Evolutionary conservation across 2,888 invertebrate genomes (phyloP), one percentile per base, ranked within the genome.

Genomic region (Pediacus dermestoides): DNA sequence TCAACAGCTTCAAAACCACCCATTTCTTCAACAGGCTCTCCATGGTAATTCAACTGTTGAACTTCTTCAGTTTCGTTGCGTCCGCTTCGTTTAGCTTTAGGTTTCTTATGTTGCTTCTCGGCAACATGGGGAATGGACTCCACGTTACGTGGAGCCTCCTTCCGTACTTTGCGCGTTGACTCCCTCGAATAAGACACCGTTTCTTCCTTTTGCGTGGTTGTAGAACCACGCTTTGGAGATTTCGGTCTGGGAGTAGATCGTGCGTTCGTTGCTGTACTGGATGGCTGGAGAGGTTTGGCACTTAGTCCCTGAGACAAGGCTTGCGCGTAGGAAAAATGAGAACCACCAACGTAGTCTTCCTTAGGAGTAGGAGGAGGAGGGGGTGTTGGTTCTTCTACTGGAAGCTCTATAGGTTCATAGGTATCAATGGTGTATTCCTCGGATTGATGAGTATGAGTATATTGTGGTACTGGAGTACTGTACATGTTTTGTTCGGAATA

Each of bases 281-380:
- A 76, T 76, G 77, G 75, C 76, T 76, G 76, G 67, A 74, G 67
- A 64, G 70, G 56, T 47, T 64, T 61, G 22, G 61, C 53, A 28
- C 58, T 55, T 46, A 83, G 71, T 18, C 84, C 84, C 46, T 82
- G 77, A 23, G 82, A 78, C 53, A 85, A 70, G 59, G 83, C 81
- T 68, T 82, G 80, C 2, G 84, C 85, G 60, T 85, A 85, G 1
- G 85, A 83, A 55, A 81, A 74, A 45, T 75, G 57, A 32, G 55
- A 46, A 40, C 40, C 44, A 35, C 39, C 34, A 46, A 37, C 40
- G 31, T 42, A 30, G 16, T 30, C 30, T 32, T 42, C 37, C n/a
- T n/a, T n/a, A n/a, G n/a, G 28, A 21, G 26, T 13, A 16, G 4
- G 8, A 7, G 10, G 14, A 14, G n/a, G n/a, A 9, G 28, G 16